Evolutionary conservation across 2,113 vertebrate genomes (phyloP), one percentile per base, ranked within the genome.

Genomic region (Mormoops blainvillei): DNA sequence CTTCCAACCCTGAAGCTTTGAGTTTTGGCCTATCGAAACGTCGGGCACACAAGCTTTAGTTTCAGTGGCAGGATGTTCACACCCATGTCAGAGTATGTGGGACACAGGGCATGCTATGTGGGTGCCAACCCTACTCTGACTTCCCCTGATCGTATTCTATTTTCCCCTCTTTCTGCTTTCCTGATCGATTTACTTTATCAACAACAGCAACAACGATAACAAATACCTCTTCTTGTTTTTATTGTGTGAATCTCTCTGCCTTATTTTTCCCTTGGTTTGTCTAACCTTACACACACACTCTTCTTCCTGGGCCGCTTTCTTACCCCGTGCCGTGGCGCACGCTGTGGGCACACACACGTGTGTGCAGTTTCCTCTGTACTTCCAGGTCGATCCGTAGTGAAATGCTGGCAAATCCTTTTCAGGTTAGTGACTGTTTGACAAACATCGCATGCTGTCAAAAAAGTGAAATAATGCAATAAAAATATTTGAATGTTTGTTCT

Each of bases 401-500:
- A 76, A 91, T 26, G 26, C 45, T 80, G 84, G 84, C 43, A 89
- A 33, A 33, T 83, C 16, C 12, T 24, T 45, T 14, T 67, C 33
- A 38, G n/a, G 16, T 45, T 93, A 87, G 36, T 38, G 20, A 77
- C 70, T 83, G 4, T 26, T 43, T 52, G 68, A 71, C 24, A 74
- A 86, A 83, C 20, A 50, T n/a, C 18, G 7, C 4, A 41, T 45
- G 7, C 71, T 70, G 36, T 89, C 74, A 45, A 28, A 81, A 87
- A 94, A n/a, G 50, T 68, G 77, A 77, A 68, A 84, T 74, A 56
- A 81, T 6, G 6, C 31, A 41, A 43, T 20, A 58, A 87, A 61
- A 92, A 56, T 78, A 90, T 81, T 96, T 84, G 19, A 4, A 15
- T 80, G 31, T 87, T 92, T 93, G 71, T 61, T 95, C 63, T 87